A percentile compares a stretch with the other conserved stretches of the same genome.
phyloP scores from a whole-genome alignment of 1,140 invertebrate species.

The Apis cerana region DNA sequence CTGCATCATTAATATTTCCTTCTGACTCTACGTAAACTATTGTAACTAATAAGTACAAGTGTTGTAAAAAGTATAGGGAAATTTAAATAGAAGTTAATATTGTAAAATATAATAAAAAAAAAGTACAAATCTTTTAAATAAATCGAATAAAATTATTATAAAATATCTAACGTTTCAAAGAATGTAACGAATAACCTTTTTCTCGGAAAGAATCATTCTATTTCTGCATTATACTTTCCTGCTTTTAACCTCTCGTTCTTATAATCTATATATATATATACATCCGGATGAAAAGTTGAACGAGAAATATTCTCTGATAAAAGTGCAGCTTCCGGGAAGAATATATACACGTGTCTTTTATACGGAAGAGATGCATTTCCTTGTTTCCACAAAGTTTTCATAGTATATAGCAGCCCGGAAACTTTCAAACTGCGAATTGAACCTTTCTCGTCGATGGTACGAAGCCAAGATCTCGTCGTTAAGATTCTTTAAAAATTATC shows the following conservation, averaged over 20 bases:
- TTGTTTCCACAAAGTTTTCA: constrained; percentile 25
- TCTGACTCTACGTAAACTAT: no score
- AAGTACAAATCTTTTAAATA: no score
- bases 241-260: neutral
- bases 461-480: constrained; percentile 27
- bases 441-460: neutral
- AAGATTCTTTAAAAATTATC: constrained; percentile 44
- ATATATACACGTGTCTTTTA: constrained; percentile 8
- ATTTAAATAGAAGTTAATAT: no score
- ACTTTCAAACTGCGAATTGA: constrained; percentile 3
- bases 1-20: neutral
- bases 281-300: neutral
- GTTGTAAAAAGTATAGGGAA: no score
- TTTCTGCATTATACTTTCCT: neutral
- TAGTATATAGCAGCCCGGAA: neutral
- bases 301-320: constrained; percentile 20
- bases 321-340: constrained; percentile 8
- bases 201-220: neutral
- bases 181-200: neutral
- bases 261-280: neutral
- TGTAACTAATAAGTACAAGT: no score
- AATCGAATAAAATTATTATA: no score
- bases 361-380: neutral
- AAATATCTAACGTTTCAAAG: no score
- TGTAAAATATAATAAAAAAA: no score